Evolutionary conservation across 2,113 vertebrate genomes (phyloP).

Genomic region (Tenebrosternarchus preto): DNA sequence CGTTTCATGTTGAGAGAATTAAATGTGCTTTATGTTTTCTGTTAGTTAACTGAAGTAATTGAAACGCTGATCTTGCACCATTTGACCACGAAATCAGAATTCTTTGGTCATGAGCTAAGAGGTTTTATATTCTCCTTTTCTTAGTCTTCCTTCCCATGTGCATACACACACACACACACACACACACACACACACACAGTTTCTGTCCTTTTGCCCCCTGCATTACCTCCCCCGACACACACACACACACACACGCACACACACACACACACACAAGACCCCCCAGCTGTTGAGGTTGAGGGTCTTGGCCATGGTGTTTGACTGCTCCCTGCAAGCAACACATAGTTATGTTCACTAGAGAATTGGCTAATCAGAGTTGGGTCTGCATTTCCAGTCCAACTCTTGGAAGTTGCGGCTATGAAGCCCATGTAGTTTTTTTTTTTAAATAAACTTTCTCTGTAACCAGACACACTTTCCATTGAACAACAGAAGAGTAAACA

Average conservation of each 20-base stretch:
- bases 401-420: conserved; percentile 50
- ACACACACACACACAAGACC: conserved; percentile 40
- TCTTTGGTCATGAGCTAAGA: conserved; percentile 70
- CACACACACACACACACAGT: neutral
- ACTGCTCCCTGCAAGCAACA: conserved; percentile 50
- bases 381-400: conserved; percentile 54
- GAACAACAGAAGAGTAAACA: neutral
- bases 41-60: conserved; percentile 60
- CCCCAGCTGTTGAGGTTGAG: conserved; percentile 56
- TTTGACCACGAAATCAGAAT: conserved; percentile 64
- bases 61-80: conserved; percentile 62
- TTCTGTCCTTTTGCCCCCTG: conserved; percentile 56
- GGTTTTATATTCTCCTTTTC: conserved; percentile 39
- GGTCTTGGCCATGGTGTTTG: conserved; percentile 53
- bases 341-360: conserved; percentile 56
- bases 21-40: conserved; percentile 42
- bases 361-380: conserved; percentile 57
- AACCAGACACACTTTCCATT: conserved; percentile 26
- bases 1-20: neutral
- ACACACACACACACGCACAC: neutral
- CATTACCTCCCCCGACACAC: conserved; percentile 22
- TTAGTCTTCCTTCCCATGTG: neutral
- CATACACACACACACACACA: conserved; percentile 12
- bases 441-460: conserved; percentile 41
- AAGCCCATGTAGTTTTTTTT: conserved; percentile 37